phyloP scores from a whole-genome alignment of 2,888 invertebrate species.

The Heliothis peltigera region DNA sequence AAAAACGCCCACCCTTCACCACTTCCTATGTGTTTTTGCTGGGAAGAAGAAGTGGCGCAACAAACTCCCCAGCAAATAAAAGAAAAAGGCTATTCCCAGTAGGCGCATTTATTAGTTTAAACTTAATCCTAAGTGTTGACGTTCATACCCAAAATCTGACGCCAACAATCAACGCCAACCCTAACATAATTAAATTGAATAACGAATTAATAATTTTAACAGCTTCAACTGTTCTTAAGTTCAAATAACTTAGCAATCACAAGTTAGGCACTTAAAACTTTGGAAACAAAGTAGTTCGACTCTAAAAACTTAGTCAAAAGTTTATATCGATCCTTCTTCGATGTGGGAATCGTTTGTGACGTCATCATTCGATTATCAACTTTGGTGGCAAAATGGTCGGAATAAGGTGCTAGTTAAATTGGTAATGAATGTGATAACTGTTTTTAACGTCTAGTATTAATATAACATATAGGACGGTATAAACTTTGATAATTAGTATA shows the following conservation, averaged over 20 bases:
- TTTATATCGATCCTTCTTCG: constrained; percentile 1
- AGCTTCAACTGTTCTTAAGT: constrained; percentile 3
- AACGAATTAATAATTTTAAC: constrained; percentile 2
- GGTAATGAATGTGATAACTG: too few species aligned
- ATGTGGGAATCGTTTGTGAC: neutral
- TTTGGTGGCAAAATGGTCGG: neutral
- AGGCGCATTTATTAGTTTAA: too few species aligned
- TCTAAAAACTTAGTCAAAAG: constrained; percentile 10
- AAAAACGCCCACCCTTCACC: too few species aligned
- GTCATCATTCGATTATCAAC: neutral
- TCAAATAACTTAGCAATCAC: constrained; percentile 22
- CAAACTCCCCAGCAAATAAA: too few species aligned
- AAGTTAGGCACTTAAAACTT: constrained; percentile 16
- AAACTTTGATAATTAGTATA: too few species aligned
- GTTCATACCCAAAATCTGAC: neutral
- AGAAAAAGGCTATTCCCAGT: too few species aligned
- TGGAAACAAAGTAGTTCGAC: neutral
- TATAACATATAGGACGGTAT: too few species aligned
- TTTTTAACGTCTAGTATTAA: too few species aligned
- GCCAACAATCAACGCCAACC: neutral
- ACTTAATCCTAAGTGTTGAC: neutral
- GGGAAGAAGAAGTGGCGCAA: too few species aligned
- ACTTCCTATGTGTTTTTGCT: too few species aligned
- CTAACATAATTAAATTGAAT: neutral
- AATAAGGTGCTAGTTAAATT: too few species aligned